phyloP scores from a whole-genome alignment of 2,113 vertebrate species.

The Bungarus multicinctus region DNA sequence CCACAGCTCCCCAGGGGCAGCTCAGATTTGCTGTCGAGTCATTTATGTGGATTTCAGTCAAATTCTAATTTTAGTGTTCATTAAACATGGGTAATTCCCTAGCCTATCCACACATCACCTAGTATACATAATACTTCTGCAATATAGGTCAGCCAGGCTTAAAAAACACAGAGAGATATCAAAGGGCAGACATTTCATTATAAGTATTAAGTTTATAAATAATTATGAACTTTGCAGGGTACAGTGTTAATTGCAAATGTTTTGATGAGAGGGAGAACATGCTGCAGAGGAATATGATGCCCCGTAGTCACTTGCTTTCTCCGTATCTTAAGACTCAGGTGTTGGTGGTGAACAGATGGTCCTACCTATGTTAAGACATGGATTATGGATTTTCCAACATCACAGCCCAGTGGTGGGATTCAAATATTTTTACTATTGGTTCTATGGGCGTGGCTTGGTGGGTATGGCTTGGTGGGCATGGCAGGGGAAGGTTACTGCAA shows the following conservation, averaged over 20 bases:
- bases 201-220: slow-evolving; percentile 75
- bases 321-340: background rate
- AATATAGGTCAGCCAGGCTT: slow-evolving; percentile 79
- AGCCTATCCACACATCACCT: slow-evolving; percentile 74
- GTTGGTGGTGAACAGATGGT: background rate
- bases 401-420: background rate
- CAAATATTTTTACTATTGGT: too few species aligned
- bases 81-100: slow-evolving; percentile 84
- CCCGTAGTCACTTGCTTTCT: background rate
- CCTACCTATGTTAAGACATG: background rate
- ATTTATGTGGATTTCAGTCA: slow-evolving; percentile 86
- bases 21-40: slow-evolving; percentile 79
- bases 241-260: slow-evolving; percentile 55
- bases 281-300: background rate
- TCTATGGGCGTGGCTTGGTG: too few species aligned
- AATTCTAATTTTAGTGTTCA: slow-evolving; percentile 89
- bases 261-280: slow-evolving; percentile 28
- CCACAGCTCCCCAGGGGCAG: slow-evolving; percentile 84
- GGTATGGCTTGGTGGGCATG: too few species aligned
- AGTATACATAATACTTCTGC: slow-evolving; percentile 69
- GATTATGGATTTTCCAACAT: background rate
- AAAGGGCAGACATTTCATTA: slow-evolving; percentile 73
- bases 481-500: too few species aligned
- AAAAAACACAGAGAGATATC: slow-evolving; percentile 69
- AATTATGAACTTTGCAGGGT: slow-evolving; percentile 71